Percentiles rank a stretch among this genome's conserved stretches.
These are phyloP conservation scores for Ennomos fuscantarius DNA, from an alignment of 2,888 invertebrate genomes.

Conservation along the genomic window DNA sequence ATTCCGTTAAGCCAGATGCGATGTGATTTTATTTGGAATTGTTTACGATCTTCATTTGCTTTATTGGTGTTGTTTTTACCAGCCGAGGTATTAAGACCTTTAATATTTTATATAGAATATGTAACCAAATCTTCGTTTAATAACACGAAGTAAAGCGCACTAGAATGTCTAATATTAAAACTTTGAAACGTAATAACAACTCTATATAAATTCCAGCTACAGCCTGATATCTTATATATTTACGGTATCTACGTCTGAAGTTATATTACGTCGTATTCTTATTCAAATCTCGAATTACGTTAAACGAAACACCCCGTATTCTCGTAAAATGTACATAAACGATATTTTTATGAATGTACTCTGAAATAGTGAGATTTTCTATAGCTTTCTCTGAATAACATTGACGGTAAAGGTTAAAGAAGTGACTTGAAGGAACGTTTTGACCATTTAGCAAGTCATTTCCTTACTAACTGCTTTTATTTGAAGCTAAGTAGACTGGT, in stretches of 20 bases:
- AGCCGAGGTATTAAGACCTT: not conserved
- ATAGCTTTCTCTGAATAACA: constrained; percentile 12
- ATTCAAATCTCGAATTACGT: constrained; percentile 25
- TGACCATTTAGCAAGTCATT: not conserved
- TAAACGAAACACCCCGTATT: constrained; percentile 17
- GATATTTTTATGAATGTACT: constrained; percentile 22
- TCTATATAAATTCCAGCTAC: constrained; percentile 18
- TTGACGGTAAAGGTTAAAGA: not conserved
- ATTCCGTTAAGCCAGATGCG: constrained; percentile 37
- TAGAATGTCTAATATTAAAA: constrained; percentile 21
- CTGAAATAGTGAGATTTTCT: constrained; percentile 16
- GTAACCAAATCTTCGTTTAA: too few relatives aligned
- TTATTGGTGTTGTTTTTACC: constrained; percentile 20
- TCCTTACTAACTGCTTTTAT: too few relatives aligned
- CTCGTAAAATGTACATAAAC: constrained; percentile 22
- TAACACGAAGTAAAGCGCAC: constrained; percentile 2
- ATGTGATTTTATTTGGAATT: constrained; percentile 25
- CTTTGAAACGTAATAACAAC: constrained; percentile 23
- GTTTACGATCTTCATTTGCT: constrained; percentile 28
- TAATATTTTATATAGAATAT: too few relatives aligned
- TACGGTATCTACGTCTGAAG: constrained; percentile 18
- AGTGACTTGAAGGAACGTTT: not conserved
- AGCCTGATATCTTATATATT: constrained; percentile 9
- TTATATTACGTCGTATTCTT: constrained; percentile 23
- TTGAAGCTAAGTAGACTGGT: too few relatives aligned